Conservation (phyloP, 2,797 vertebrate species). For the Pseudochromis fuscus region DNA sequence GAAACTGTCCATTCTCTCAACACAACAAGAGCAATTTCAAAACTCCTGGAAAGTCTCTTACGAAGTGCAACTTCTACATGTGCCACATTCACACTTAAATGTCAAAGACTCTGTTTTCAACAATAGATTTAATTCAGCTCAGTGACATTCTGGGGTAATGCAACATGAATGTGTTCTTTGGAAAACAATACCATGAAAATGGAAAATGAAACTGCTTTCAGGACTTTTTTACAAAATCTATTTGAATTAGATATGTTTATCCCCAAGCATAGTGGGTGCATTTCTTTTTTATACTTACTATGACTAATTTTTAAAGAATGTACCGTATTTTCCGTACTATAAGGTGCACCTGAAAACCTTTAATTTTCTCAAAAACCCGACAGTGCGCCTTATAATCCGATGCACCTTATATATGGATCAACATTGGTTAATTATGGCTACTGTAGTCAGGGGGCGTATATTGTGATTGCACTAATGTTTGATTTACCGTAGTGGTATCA, state of each 20-base stretch:
- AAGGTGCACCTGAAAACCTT: too few relatives aligned
- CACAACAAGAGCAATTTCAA: constrained; percentile 15
- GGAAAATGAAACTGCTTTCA: not conserved
- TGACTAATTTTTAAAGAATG: too few relatives aligned
- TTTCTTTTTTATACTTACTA: not conserved
- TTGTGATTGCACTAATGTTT: too few relatives aligned
- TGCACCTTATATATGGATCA: too few relatives aligned
- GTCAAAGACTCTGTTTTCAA: constrained; percentile 18
- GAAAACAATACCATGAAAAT: not conserved
- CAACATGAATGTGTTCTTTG: constrained; percentile 10
- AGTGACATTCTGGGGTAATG: not conserved
- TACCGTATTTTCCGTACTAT: too few relatives aligned
- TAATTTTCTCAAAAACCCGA: too few relatives aligned
- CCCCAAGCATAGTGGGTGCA: not conserved
- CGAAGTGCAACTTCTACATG: constrained; percentile 3
- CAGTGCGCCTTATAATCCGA: too few relatives aligned
- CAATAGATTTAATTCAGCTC: constrained; percentile 4
- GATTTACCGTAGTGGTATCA: too few relatives aligned
- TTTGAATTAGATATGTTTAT: constrained; percentile 8
- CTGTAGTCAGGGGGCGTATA: too few relatives aligned
- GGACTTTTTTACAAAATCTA: not conserved
- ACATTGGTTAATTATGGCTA: too few relatives aligned
- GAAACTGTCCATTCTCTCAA: constrained; percentile 16
- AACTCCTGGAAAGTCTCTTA: constrained; percentile 16
- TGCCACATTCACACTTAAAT: constrained; percentile 11